Evolutionary conservation across 2,113 vertebrate species (phyloP), one percentile per base, ranked within the genome.

Genomic region (Sylvietta virens): DNA sequence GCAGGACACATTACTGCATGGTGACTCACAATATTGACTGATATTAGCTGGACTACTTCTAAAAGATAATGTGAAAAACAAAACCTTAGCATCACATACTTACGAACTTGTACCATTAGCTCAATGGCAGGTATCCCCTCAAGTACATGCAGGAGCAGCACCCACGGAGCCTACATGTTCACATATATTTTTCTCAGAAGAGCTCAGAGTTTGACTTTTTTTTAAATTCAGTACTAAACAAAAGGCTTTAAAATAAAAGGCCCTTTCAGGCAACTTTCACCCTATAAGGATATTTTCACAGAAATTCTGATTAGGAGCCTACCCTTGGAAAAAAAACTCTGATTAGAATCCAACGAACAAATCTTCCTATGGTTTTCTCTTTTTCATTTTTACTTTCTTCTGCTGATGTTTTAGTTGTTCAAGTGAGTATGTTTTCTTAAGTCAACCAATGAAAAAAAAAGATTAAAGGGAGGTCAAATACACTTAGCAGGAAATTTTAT

Each of bases 91-190:
- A 64, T 48, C 28, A 51, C 3, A 3, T n/a, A 28, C 10, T 80
- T 61, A 69, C 83, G 18, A 70, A 70, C 4, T 56, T 56, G 7
- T 31, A 28, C 50, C 35, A 51, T 31, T 57, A 48, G 45, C 50
- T 82, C 37, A 65, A 0, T 51, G 20, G 37, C 19, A 56, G 14
- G 6, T 6, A 69, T 48, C 17, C 24, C 70, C 20, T 74, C 21
- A 66, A 19, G n/a, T 9, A 54, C 21, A 7, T 20, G 45, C 23
- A 76, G 33, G 8, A 64, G 16, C 24, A 67, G 33, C 17, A 71
- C 2, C 12, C 16, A 18, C 0, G 0, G 54, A 54, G 22, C 51
- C 35, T 33, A 27, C 17, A 22, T 3, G 2, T n/a, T 81, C 50
- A 61, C 2, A 1, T 23, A 18, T 48, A 11, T 65, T 79, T 45